Evolutionary conservation across 2,888 invertebrate species (phyloP).

Genomic region (Cetonia aurata): DNA sequence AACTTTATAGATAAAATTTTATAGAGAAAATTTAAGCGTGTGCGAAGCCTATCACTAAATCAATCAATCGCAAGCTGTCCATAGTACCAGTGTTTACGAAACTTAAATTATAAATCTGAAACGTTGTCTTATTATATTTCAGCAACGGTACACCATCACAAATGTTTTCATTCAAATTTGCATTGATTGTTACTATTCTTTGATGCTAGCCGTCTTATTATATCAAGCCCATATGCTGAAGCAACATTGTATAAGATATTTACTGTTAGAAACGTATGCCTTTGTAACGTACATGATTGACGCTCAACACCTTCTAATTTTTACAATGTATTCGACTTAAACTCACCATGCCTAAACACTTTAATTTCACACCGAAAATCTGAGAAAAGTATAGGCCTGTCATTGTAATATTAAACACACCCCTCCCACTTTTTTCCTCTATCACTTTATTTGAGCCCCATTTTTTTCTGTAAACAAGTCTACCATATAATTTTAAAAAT

Average conservation of each 20-base stretch:
- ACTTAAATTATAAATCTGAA: too few species aligned
- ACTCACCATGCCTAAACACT: constrained; percentile 11
- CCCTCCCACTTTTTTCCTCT: constrained; percentile 1
- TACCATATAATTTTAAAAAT: constrained; percentile 23
- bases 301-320: constrained; percentile 24
- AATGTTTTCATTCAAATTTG: too few species aligned
- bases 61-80: too few species aligned
- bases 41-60: too few species aligned
- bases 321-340: background rate
- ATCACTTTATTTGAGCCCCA: constrained; percentile 2
- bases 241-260: constrained; percentile 13
- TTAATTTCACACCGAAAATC: constrained; percentile 13
- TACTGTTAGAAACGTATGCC: background rate
- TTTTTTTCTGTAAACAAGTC: background rate
- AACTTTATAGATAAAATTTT: too few species aligned
- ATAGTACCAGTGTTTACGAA: too few species aligned
- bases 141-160: too few species aligned
- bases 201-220: too few species aligned
- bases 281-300: background rate
- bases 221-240: background rate
- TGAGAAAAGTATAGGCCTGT: constrained; percentile 20
- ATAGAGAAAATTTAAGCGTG: too few species aligned
- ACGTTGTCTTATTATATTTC: too few species aligned
- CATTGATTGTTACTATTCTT: too few species aligned
- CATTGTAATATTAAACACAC: constrained; percentile 17